These are phyloP conservation scores for Anneissia japonica DNA, from an alignment of 35 echinoderm and acorn worm species.

Conservation along the genomic window DNA sequence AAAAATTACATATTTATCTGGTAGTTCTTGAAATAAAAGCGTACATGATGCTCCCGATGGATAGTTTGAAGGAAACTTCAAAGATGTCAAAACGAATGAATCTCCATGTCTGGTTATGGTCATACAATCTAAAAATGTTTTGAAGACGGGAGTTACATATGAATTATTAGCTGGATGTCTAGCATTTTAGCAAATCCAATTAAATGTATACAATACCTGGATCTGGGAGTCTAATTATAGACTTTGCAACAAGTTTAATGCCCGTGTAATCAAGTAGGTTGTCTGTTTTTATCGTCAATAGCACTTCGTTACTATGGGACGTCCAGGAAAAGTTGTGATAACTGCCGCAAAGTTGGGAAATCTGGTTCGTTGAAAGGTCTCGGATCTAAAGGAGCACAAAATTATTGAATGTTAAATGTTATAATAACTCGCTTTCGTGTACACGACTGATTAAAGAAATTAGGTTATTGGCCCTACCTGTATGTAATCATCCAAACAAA, in stretches of 20 bases:
- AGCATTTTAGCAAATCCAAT: no score
- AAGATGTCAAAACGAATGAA: not conserved
- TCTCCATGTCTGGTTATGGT: not conserved
- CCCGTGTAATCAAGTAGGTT: not conserved
- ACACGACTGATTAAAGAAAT: no score
- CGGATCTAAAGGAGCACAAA: slow-evolving; percentile 1
- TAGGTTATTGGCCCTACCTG: no score
- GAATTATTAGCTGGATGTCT: no score
- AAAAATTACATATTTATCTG: not conserved
- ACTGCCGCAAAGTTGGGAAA: slow-evolving; percentile 2
- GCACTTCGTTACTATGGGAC: slow-evolving; percentile 19
- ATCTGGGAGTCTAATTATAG: not conserved
- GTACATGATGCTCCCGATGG: not conserved
- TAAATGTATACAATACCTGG: not conserved
- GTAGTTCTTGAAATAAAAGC: not conserved
- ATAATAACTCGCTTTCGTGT: no score
- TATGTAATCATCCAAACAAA: slow-evolving; percentile 7
- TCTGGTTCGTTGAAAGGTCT: slow-evolving; percentile 16
- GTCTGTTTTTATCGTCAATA: slow-evolving; percentile 3
- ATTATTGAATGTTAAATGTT: not conserved
- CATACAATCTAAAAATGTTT: not conserved
- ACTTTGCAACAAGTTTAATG: not conserved
- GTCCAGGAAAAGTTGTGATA: slow-evolving; percentile 41
- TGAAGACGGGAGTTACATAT: no score
- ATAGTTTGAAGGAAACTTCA: not conserved